A percentile compares a stretch with the other conserved stretches of the same genome.
Conservation (phyloP, 2,888 invertebrate species). For the Morpho helenor region DNA sequence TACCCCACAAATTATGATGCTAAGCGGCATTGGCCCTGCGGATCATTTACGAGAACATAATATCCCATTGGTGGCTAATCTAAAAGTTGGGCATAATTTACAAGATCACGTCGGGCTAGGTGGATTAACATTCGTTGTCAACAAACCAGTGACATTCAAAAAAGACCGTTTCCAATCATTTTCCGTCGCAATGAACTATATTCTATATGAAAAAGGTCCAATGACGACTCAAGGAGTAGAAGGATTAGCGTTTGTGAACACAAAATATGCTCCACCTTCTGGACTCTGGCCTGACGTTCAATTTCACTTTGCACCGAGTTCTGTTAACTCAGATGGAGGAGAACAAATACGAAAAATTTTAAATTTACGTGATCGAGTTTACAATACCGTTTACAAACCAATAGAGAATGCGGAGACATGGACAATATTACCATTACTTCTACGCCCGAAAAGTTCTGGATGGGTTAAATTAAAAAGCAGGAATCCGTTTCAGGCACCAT, state of each 20-base stretch:
- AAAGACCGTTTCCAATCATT: slow-evolving; percentile 88
- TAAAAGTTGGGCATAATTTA: slow-evolving; percentile 90
- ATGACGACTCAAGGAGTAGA: slow-evolving; percentile 92
- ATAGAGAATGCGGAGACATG: slow-evolving; percentile 88
- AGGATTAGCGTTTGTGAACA: slow-evolving; percentile 92
- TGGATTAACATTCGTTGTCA: slow-evolving; percentile 89
- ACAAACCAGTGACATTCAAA: slow-evolving; percentile 89
- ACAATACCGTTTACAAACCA: slow-evolving; percentile 91
- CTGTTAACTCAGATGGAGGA: slow-evolving; percentile 89
- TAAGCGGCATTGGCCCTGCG: slow-evolving; percentile 92
- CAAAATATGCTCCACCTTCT: slow-evolving; percentile 88
- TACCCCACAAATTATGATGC: slow-evolving; percentile 93
- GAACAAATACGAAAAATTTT: slow-evolving; percentile 88
- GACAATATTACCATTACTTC: slow-evolving; percentile 88
- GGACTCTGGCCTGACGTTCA: slow-evolving; percentile 92
- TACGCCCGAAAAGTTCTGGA: slow-evolving; percentile 93
- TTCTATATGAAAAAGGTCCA: slow-evolving; percentile 89
- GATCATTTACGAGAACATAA: slow-evolving; percentile 85
- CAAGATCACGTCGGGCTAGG: slow-evolving; percentile 94
- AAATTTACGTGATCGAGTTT: slow-evolving; percentile 88
- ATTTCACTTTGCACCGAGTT: slow-evolving; percentile 92
- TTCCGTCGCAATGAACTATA: slow-evolving; percentile 89
- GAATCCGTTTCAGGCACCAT: slow-evolving; percentile 90
- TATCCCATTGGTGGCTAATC: slow-evolving; percentile 86
- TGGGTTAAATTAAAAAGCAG: slow-evolving; percentile 89